These are phyloP conservation scores for Agriopis leucophaearia DNA, from an alignment of 2,888 invertebrate species.

Conservation along the genomic window DNA sequence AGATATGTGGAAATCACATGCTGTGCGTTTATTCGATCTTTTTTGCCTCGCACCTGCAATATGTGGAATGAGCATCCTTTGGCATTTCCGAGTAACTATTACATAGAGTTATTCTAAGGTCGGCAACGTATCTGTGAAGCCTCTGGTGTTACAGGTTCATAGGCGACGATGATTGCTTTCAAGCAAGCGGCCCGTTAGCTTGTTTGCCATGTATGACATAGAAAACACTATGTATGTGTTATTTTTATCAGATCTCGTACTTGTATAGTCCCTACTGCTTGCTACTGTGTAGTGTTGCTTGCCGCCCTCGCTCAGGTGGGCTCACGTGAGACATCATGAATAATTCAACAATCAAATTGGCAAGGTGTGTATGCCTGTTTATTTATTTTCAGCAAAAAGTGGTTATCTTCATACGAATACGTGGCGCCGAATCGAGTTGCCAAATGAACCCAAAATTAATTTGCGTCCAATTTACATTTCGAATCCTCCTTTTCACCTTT, in stretches of 20 bases:
- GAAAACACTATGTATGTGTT: neutral
- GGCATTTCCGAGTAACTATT: no score
- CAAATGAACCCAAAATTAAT: conserved; percentile 51
- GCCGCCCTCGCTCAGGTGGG: conserved; percentile 66
- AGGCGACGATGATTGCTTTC: no score
- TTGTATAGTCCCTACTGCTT: conserved; percentile 20
- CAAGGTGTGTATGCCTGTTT: conserved; percentile 79
- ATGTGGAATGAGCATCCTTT: no score
- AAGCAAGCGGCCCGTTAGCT: no score
- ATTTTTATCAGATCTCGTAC: neutral
- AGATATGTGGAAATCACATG: no score
- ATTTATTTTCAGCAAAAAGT: conserved; percentile 77
- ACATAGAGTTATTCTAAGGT: no score
- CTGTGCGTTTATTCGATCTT: no score
- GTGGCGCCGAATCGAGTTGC: conserved; percentile 40
- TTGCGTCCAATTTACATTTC: conserved; percentile 31
- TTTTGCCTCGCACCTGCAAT: no score
- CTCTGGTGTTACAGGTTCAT: no score
- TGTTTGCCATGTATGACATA: no score
- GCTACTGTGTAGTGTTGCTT: neutral
- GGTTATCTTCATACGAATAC: conserved; percentile 69
- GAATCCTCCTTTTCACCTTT: conserved; percentile 32
- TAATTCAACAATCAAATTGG: conserved; percentile 84
- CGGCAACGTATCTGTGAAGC: no score
- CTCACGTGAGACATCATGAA: conserved; percentile 79